Evolutionary conservation across 2,888 invertebrate genomes (phyloP).

Genomic region (Diachrysia chrysitis): DNA sequence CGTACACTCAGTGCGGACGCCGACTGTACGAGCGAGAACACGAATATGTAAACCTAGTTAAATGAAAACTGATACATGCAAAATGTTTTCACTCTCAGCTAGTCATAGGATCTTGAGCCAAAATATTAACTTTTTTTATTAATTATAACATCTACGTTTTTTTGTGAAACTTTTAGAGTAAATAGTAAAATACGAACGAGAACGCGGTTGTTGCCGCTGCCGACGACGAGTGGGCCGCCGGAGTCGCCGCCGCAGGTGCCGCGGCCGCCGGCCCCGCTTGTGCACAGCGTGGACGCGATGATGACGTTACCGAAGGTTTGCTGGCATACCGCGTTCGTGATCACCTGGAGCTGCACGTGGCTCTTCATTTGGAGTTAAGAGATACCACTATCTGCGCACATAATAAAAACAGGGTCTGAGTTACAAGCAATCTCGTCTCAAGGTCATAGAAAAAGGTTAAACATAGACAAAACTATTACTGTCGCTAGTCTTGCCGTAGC

Average conservation of each 20-base stretch:
- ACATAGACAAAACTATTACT: constrained; percentile 55
- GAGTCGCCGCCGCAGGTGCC: constrained; percentile 80
- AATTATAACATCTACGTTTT: too few species aligned
- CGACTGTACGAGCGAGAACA: too few species aligned
- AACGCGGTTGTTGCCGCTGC: constrained; percentile 60
- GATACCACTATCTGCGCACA: constrained; percentile 64
- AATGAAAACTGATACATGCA: background rate
- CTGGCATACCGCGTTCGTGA: constrained; percentile 73
- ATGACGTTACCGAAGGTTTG: constrained; percentile 63
- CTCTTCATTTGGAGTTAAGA: constrained; percentile 71
- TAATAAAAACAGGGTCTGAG: background rate
- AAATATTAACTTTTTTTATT: too few species aligned
- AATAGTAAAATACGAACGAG: constrained; percentile 55
- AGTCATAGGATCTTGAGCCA: background rate
- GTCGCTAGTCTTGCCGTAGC: constrained; percentile 74
- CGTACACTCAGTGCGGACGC: too few species aligned
- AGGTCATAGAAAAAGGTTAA: background rate
- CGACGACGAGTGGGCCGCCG: constrained; percentile 70
- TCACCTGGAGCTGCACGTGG: constrained; percentile 79
- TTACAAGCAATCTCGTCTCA: background rate
- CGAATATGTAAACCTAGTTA: background rate
- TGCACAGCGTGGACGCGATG: constrained; percentile 70
- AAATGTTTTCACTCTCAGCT: background rate
- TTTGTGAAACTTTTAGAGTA: background rate
- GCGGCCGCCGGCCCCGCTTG: constrained; percentile 67